phyloP scores from a whole-genome alignment of 1,140 invertebrate genomes.

The Sitophilus oryzae region DNA sequence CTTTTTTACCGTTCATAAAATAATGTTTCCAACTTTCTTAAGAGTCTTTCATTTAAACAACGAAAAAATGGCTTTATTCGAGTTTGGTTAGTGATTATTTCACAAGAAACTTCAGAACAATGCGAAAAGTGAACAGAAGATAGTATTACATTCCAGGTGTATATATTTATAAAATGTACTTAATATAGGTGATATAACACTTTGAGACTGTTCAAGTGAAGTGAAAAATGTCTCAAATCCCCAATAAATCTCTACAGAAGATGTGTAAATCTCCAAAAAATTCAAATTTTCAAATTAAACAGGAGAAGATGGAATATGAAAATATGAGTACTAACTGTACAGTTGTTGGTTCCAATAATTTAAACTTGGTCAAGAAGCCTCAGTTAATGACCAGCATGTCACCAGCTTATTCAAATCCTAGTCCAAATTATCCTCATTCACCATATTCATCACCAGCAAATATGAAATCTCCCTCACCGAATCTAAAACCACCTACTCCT shows the following conservation, averaged over 20 bases:
- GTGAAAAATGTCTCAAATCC: slow-evolving; percentile 42
- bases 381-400: slow-evolving; percentile 39
- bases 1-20: slow-evolving; percentile 22
- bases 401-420: slow-evolving; percentile 41
- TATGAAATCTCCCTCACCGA: slow-evolving; percentile 41
- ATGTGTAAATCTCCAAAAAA: slow-evolving; percentile 45
- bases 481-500: slow-evolving; percentile 38
- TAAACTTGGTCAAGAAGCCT: slow-evolving; percentile 43
- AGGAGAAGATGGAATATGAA: slow-evolving; percentile 41
- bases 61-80: slow-evolving; percentile 43
- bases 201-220: slow-evolving; percentile 24
- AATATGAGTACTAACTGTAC: slow-evolving; percentile 43
- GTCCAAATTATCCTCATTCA: slow-evolving; percentile 37
- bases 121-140: slow-evolving; percentile 17
- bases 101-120: slow-evolving; percentile 1
- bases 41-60: slow-evolving; percentile 23
- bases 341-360: slow-evolving; percentile 42
- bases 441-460: slow-evolving; percentile 40
- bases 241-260: slow-evolving; percentile 38
- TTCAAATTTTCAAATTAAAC: slow-evolving; percentile 32
- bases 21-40: slow-evolving; percentile 23
- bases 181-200: slow-evolving; percentile 26
- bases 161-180: slow-evolving; percentile 27
- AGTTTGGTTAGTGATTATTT: slow-evolving; percentile 38
- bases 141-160: slow-evolving; percentile 28